Conservation (phyloP, 2,113 vertebrate species). For the Scopus umbretta region DNA sequence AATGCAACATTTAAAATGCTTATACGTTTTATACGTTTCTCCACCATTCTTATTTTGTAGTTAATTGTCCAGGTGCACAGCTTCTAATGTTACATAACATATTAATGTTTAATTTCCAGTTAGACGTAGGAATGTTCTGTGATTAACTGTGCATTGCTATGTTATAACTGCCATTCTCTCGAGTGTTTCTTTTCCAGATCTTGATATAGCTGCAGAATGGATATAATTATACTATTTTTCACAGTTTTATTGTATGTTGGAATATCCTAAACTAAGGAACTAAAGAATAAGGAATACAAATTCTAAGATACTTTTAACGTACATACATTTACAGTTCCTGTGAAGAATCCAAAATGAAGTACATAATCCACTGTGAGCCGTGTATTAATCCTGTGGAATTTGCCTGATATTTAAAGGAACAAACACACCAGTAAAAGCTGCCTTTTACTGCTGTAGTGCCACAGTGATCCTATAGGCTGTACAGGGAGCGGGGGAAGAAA, state of each 20-base stretch:
- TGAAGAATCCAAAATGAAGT: neutral
- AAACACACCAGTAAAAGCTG: neutral
- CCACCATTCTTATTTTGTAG: neutral
- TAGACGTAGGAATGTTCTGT: neutral
- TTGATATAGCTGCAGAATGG: neutral
- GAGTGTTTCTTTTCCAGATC: neutral
- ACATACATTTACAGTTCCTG: neutral
- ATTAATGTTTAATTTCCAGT: neutral
- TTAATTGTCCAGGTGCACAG: neutral
- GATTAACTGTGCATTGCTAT: neutral
- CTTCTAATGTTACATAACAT: neutral
- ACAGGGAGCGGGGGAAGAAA: too few species aligned
- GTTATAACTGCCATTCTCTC: neutral
- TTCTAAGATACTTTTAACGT: neutral
- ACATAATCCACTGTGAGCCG: neutral
- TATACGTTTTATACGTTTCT: neutral
- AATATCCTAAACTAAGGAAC: neutral
- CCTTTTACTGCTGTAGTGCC: neutral
- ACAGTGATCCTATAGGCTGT: neutral
- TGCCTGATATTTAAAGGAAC: neutral
- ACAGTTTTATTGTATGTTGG: neutral
- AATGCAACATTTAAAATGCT: neutral
- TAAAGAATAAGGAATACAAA: neutral
- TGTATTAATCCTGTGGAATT: neutral
- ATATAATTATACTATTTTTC: neutral